Evolutionary conservation across 1,140 invertebrate species (phyloP).

Genomic region (Solen grandis): DNA sequence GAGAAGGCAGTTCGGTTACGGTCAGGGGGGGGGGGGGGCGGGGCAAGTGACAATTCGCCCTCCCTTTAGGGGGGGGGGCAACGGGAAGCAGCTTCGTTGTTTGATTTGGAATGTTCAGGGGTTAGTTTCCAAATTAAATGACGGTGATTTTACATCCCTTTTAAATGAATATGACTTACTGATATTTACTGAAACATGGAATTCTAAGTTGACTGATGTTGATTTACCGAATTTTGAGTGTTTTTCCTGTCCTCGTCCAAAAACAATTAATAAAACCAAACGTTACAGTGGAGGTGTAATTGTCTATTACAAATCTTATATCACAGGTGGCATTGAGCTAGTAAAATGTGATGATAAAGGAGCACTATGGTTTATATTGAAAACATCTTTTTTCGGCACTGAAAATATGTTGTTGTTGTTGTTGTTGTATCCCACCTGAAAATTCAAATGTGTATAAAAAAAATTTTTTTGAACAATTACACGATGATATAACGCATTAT

Average conservation of each 20-base stretch:
- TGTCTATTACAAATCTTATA: conserved; percentile 18
- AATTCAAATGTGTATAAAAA: not conserved
- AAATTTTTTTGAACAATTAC: conserved; percentile 20
- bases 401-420: not conserved
- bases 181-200: conserved; percentile 34
- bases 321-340: not conserved
- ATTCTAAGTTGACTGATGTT: not conserved
- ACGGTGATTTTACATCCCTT: conserved; percentile 22
- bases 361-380: conserved; percentile 11
- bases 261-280: conserved; percentile 25
- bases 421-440: conserved; percentile 16
- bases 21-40: not conserved
- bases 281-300: conserved; percentile 7
- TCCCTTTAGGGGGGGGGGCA: no score
- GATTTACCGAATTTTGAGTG: not conserved
- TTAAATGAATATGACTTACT: conserved; percentile 18
- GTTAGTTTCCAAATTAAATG: conserved; percentile 13
- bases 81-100: conserved; percentile 7
- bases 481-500: conserved; percentile 17
- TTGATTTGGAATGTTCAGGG: conserved; percentile 31
- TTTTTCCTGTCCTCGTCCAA: conserved; percentile 21
- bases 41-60: not conserved
- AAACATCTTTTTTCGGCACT: not conserved
- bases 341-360: conserved; percentile 2
- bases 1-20: not conserved